Base-by-base conservation (phyloP, 1,140 invertebrate genomes). In the Luehdorfia chinensis region DNA sequence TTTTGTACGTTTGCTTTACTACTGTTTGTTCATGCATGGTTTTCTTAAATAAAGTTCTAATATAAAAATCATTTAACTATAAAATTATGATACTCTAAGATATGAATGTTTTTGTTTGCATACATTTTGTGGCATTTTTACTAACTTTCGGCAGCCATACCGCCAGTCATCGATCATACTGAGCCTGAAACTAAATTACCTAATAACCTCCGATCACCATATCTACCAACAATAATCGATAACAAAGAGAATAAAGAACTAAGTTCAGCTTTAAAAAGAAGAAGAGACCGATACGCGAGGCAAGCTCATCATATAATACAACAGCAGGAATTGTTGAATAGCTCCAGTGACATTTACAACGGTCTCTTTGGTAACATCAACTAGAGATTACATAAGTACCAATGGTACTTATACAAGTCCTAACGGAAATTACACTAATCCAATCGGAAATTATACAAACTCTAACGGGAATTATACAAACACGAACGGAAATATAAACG, bases 211-310 rank as follows among this genome's bases (percentile, higher is more conserved):
- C 61, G 62, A 28, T 27, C 59, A 30, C 49, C 50, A 53, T 71
- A 54, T 41, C 46, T 74, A 39, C 68, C 73, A 30, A 54, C 67
- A 5, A 68, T 80, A 28, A 53, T 63, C 32, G 77, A 78, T 27
- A 74, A 67, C 19, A 80, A 79, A 47, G 78, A 83, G 16, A 78
- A 66, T 36, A 78, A 76, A 63, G 81, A 83, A 51, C 33, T 77
- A 11, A 75, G 49, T 16, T 57, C 75, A 37, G 66, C 69, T 28
- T 56, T 76, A 19, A 70, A 63, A 49, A 69, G 76, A 53, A 57
- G 74, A 52, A 59, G 70, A 54, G 78, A 80, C 23, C 59, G 78
- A 44, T 79, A 50, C 30, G 68, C 75, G 2, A 64, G 78, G 21
- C 78, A 83, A 50, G 73, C 71, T 3, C 75, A 77, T 43, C 74